A percentile compares a stretch with the other conserved stretches of the same genome.
phyloP scores from a whole-genome alignment of 2,888 invertebrate genomes.

The Rotaria socialis region DNA sequence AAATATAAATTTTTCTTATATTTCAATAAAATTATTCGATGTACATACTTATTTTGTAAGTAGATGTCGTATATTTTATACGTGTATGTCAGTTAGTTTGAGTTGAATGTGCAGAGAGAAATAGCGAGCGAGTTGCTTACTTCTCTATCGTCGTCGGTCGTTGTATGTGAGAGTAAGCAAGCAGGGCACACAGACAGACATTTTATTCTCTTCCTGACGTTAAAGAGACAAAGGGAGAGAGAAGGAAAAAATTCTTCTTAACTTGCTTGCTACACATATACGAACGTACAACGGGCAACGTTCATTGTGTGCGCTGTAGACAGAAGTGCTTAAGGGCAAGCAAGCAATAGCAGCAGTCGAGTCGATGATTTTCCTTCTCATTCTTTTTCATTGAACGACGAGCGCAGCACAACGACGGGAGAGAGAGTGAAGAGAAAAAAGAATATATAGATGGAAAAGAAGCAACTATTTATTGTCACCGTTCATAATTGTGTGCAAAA shows the following conservation, averaged over 20 bases:
- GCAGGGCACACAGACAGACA: background rate
- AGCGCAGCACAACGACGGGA: background rate
- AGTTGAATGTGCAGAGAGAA: slow-evolving; percentile 5
- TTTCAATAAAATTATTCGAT: background rate
- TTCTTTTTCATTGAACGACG: background rate
- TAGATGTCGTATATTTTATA: background rate
- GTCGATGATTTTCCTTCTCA: background rate
- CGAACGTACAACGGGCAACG: slow-evolving; percentile 3
- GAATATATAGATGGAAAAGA: background rate
- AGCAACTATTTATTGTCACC: background rate
- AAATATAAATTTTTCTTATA: background rate
- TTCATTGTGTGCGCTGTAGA: background rate
- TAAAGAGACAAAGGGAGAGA: background rate
- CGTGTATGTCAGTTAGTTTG: background rate
- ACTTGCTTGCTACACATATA: background rate
- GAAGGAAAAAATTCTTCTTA: background rate
- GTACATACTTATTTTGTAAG: background rate
- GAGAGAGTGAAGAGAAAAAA: background rate
- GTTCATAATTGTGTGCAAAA: background rate
- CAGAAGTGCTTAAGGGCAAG: background rate
- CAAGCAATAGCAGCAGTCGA: background rate
- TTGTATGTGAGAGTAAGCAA: background rate
- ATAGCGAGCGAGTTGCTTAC: background rate
- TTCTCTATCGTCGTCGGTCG: slow-evolving; percentile 12
- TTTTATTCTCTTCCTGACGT: slow-evolving; percentile 21